These are phyloP conservation scores for Australoheros scitulus DNA, from an alignment of 2,113 vertebrate genomes.

Conservation along the genomic window DNA sequence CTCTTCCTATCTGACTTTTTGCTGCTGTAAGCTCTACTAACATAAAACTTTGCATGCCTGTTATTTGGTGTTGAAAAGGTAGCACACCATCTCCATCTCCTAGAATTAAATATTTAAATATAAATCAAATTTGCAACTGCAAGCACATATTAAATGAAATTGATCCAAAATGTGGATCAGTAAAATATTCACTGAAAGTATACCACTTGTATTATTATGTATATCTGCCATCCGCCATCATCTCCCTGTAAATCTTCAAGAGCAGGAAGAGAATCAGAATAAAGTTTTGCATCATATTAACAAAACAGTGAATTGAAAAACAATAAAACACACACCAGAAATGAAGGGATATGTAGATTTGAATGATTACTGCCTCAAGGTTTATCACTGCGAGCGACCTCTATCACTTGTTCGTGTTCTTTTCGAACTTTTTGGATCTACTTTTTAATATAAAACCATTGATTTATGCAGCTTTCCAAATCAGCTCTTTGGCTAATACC, in stretches of 20 bases:
- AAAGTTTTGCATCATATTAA: neutral
- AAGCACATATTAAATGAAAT: neutral
- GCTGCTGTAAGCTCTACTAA: neutral
- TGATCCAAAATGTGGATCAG: neutral
- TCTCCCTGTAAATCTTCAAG: neutral
- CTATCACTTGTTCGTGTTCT: neutral
- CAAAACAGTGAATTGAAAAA: neutral
- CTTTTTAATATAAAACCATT: neutral
- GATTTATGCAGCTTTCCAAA: neutral
- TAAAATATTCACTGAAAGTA: neutral
- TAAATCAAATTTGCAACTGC: neutral
- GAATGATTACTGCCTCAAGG: neutral
- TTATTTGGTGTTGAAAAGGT: neutral
- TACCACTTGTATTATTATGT: neutral
- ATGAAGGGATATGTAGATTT: neutral
- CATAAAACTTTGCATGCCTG: neutral
- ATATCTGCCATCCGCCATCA: neutral
- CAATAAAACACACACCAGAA: accelerated
- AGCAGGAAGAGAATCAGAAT: neutral
- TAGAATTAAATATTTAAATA: neutral
- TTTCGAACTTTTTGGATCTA: neutral
- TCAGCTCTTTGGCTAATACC: neutral
- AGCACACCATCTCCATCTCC: neutral
- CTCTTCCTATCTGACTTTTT: neutral
- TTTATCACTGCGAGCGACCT: neutral